Base-by-base conservation (phyloP, 2,797 vertebrate species). In the Uromys caudimaculatus region DNA sequence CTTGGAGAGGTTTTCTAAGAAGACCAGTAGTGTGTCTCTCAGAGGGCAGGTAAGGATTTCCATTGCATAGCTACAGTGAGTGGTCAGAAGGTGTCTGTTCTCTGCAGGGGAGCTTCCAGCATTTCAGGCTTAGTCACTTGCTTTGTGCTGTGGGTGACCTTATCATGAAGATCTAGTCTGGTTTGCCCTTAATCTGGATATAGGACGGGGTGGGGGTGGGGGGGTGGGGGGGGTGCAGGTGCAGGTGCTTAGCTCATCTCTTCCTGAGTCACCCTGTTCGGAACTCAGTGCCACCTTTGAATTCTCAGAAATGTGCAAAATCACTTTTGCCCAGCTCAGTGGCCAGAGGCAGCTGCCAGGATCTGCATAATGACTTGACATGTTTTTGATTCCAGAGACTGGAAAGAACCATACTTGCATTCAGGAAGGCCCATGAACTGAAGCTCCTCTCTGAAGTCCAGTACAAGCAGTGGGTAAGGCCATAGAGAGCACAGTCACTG, bases 401-500 rank as follows among this genome's bases (percentile, higher is more conserved):
- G 97, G 97, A 99, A 97, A 99, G 99, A 98, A 98, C 99, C 86
- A 98, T 99, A 94, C 94, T 86, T 90, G 99, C 99, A 32, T 98
- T 99, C 95, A 98, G 93, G 96, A 99, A 98, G 35, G 99, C 99
- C 29, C 99, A 99, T 6, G 98, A 99, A 47, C 98, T 98, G 23
- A 98, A 67, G 13, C 97, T 99, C 98, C 98, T 99, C 81, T 98
- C 98, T 73, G 99, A 99, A 98, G 90, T 96, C 73, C 99, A 99
- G 91, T 99, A 99, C 95, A 99, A 99, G 97, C 99, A 98, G 94
- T 99, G 99, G 99, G 99, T 99, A 98, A 98, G 99, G 77, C 89
- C 0, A 54, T n/a, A 64, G 77, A 54, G 52, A 77, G 54, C 35
- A 71, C 23, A 38, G 38, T 96, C 47, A 69, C 23, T 96, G 71